Conservation (phyloP, 2,113 vertebrate species). For the Bothrops jararaca region DNA sequence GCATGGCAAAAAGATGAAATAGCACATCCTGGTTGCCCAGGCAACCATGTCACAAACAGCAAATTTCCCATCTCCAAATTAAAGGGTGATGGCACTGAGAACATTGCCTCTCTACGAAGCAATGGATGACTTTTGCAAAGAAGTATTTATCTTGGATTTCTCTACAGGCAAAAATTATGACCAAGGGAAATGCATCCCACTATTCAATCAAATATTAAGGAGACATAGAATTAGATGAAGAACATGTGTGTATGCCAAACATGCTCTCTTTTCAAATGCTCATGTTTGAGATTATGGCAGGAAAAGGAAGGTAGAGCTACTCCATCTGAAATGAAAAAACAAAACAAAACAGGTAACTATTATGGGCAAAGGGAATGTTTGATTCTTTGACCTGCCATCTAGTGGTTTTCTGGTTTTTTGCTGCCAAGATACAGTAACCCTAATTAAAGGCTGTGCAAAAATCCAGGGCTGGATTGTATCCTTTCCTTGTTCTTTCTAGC, state of each 20-base stretch:
- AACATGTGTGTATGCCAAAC: background rate
- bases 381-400: background rate
- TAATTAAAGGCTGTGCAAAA: background rate
- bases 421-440: background rate
- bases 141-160: background rate
- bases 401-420: background rate
- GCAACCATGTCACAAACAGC: background rate
- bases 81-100: background rate
- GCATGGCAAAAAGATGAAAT: background rate
- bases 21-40: background rate
- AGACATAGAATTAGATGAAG: background rate
- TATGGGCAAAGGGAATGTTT: background rate
- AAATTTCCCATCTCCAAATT: background rate
- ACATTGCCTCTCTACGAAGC: background rate
- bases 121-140: background rate
- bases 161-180: background rate
- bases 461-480: background rate
- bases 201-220: background rate
- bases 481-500: background rate
- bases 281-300: background rate
- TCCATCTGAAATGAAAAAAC: background rate
- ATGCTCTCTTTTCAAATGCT: background rate
- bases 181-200: background rate
- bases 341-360: background rate
- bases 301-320: background rate